Evolutionary conservation across 2,797 vertebrate genomes (phyloP).

Genomic region (Podargus strigoides): DNA sequence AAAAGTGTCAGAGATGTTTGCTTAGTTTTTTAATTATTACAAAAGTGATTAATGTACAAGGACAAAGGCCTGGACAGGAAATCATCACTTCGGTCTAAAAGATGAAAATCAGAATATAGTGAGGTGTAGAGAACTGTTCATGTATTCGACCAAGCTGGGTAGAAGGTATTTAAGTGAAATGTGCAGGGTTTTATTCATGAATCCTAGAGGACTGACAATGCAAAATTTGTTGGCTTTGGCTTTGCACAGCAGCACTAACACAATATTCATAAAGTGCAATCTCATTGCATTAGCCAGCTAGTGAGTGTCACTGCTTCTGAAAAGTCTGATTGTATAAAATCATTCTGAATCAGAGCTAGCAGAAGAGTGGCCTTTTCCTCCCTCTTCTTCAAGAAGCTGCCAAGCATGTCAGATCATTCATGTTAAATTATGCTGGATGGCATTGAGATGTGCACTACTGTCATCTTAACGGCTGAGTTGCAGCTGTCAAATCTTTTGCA

Average conservation of each 20-base stretch:
- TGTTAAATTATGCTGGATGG: constrained; percentile 55
- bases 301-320: background rate
- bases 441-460: constrained; percentile 19
- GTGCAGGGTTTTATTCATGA: background rate
- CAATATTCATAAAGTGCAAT: background rate
- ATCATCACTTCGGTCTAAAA: background rate
- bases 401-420: constrained; percentile 45
- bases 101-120: background rate
- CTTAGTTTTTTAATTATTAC: background rate
- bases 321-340: constrained; percentile 2
- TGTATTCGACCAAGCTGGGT: background rate
- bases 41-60: background rate
- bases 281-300: background rate
- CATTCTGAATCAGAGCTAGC: constrained; percentile 1
- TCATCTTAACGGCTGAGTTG: constrained; percentile 15
- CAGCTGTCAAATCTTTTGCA: constrained; percentile 5
- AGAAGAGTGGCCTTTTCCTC: constrained; percentile 26
- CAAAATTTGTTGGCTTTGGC: background rate
- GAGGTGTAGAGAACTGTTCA: background rate
- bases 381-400: constrained; percentile 29
- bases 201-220: background rate
- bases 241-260: background rate
- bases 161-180: background rate
- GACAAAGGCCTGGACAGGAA: background rate
- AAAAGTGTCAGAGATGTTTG: background rate